phyloP scores from a whole-genome alignment of 2,797 vertebrate genomes.

The Lagocephalus sceleratus region DNA sequence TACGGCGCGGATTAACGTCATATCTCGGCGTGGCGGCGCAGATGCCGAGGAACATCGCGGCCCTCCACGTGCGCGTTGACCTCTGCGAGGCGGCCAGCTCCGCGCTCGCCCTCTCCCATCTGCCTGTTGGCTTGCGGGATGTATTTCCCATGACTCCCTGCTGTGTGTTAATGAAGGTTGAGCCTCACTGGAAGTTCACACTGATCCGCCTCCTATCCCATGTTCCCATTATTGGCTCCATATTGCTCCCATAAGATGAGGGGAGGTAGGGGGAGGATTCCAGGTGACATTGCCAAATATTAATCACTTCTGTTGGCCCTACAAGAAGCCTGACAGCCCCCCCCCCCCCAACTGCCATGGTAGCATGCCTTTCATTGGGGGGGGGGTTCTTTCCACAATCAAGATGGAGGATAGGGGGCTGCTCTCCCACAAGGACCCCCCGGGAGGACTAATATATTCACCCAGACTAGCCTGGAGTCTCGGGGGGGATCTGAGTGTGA shows the following conservation, averaged over 20 bases:
- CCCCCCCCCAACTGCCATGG: conserved; percentile 19
- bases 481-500: conserved; percentile 58
- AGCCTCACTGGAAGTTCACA: conserved; percentile 52
- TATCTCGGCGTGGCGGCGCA: not conserved
- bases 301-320: not conserved
- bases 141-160: conserved; percentile 71
- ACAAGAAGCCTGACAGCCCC: not conserved
- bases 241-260: conserved; percentile 48
- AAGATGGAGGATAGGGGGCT: conserved; percentile 24
- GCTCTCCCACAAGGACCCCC: conserved; percentile 59
- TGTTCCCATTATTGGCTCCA: conserved; percentile 42
- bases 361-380: conserved; percentile 16
- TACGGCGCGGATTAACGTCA: conserved; percentile 2
- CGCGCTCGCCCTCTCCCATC: conserved; percentile 33
- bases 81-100: not conserved
- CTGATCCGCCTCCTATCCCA: conserved; percentile 32
- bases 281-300: not conserved
- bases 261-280: no score
- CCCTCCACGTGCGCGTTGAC: not conserved
- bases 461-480: conserved; percentile 63
- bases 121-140: conserved; percentile 61
- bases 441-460: conserved; percentile 66
- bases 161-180: conserved; percentile 77
- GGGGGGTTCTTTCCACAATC: conserved; percentile 30
- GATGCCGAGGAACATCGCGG: not conserved